Evolutionary conservation across 2,797 vertebrate genomes (phyloP).

Genomic region (Peromyscus eremicus): DNA sequence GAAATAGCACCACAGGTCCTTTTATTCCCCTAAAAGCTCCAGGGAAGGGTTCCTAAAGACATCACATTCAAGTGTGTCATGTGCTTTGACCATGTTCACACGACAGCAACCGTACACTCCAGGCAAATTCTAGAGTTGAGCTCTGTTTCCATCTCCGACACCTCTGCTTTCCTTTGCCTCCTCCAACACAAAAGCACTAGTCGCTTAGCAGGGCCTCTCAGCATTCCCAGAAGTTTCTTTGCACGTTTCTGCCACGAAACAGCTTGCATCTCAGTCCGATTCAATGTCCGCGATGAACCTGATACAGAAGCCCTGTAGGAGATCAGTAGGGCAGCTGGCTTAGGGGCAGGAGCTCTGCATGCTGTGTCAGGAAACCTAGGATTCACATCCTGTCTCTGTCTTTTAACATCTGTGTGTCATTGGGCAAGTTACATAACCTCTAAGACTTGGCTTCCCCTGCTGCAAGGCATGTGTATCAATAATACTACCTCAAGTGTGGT

Average conservation of each 20-base stretch:
- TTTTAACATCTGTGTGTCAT: background rate
- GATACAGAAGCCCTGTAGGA: background rate
- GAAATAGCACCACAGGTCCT: background rate
- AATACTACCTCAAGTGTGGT: background rate
- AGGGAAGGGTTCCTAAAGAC: background rate
- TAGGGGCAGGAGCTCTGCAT: background rate
- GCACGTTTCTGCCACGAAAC: background rate
- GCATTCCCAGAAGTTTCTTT: conserved; percentile 20
- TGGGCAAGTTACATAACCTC: background rate
- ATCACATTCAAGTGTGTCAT: background rate
- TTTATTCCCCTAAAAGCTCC: background rate
- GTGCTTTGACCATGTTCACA: background rate
- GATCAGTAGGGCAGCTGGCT: background rate
- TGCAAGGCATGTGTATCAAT: background rate
- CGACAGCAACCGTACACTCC: background rate
- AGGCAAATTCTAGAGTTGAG: background rate
- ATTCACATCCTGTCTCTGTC: background rate
- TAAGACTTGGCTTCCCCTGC: conserved; percentile 22
- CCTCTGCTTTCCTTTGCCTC: background rate
- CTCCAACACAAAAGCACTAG: background rate
- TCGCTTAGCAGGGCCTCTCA: background rate
- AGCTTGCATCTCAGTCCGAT: background rate
- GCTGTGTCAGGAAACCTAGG: background rate
- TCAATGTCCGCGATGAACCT: background rate
- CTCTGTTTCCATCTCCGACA: background rate